Conservation (phyloP, 2,113 vertebrate genomes). For the Vicugna pacos region DNA sequence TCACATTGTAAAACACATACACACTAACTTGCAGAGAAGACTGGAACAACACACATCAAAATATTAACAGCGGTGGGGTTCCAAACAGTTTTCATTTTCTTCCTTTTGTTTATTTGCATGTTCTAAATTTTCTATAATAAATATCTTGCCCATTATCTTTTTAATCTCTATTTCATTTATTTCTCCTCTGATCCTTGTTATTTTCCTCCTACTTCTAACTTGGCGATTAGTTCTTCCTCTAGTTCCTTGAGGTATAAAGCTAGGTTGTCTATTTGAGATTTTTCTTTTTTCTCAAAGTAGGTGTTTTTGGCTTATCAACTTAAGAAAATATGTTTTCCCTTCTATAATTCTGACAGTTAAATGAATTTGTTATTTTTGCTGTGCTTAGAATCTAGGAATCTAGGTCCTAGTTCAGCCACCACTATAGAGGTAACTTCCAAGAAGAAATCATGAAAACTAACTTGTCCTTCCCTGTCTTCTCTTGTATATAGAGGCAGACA, state of each 20-base stretch:
- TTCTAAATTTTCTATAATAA: constrained; percentile 7
- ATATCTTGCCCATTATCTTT: not conserved
- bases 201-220: constrained; percentile 19
- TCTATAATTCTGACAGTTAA: not conserved
- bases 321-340: not conserved
- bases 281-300: constrained; percentile 1
- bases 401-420: not conserved
- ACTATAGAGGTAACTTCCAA: not conserved
- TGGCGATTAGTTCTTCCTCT: not conserved
- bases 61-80: not conserved
- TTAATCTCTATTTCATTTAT: not conserved
- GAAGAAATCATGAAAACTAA: not conserved
- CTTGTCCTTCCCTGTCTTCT: not conserved
- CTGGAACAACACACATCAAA: not conserved
- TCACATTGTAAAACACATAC: not conserved
- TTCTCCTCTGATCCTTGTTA: not conserved
- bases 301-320: not conserved
- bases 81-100: constrained; percentile 41
- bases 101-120: not conserved
- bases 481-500: not conserved
- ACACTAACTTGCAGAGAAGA: not conserved
- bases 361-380: not conserved
- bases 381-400: not conserved
- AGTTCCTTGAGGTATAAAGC: not conserved
- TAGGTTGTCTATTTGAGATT: not conserved